Evolutionary conservation across 2,797 vertebrate genomes (phyloP), one percentile per base, ranked within the genome.

Genomic region (Echeneis naucrates): DNA sequence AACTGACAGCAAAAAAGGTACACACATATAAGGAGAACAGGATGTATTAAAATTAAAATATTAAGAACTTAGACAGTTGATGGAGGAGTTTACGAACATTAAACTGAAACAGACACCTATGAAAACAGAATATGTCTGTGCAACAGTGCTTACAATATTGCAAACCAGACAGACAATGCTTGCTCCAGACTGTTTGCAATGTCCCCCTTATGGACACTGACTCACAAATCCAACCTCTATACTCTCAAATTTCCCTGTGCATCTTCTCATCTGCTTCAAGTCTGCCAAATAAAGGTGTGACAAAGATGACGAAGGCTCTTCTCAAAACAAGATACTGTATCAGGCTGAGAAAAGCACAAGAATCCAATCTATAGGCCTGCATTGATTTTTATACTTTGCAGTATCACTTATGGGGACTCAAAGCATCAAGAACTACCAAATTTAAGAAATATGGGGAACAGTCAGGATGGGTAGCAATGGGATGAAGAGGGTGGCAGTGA

Each of bases 271-370:
- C 70, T 73, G 65, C 61, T 50, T 67, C 66, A 78, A 40, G 76
- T 66, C 67, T 87, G 81, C 71, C 80, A 89, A 87, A 81, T 85
- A 64, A 84, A 88, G 81, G 79, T 79, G 82, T 84, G 81, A 91
- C 85, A 84, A 78, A 75, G 45, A 85, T 70, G 82, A 86, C 83
- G 81, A 86, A 63, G 68, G 84, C 74, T 75, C 72, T 59, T 71
- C 45, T 72, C 54, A 40, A 75, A 82, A 78, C 27, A 11, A 77
- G 54, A 82, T 51, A 37, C 68, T 72, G 62, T 71, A 72, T 66
- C 78, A 62, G 75, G 63, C 68, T 17, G 66, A 75, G 81, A 75
- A 86, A 79, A 87, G 62, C 73, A 66, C 17, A 48, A 76, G 53
- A 81, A 86, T 79, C 83, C 53, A 72, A 79, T 88, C 86, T 62